phyloP scores from a whole-genome alignment of 2,888 invertebrate genomes.

The Polymixis lichenea region DNA sequence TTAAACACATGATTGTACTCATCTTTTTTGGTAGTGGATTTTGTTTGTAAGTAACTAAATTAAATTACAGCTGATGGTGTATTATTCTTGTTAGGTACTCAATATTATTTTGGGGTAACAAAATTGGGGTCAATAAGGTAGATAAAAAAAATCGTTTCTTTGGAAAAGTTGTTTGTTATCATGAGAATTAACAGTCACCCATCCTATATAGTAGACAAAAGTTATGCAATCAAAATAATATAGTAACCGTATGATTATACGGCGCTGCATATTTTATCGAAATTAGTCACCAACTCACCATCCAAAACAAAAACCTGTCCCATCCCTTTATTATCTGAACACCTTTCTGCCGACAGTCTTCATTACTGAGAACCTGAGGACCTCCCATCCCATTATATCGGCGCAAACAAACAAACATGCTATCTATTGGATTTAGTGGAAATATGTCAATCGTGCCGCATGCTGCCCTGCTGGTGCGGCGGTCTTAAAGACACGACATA shows the following conservation, averaged over 20 bases:
- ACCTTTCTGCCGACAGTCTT: conserved; percentile 50
- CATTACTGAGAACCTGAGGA: conserved; percentile 79
- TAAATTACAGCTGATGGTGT: no score
- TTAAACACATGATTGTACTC: no score
- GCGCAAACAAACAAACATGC: conserved; percentile 77
- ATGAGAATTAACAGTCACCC: no score
- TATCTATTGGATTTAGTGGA: conserved; percentile 78
- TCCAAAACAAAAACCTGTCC: conserved; percentile 30
- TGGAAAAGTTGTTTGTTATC: no score
- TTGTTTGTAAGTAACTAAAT: no score
- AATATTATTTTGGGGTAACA: no score
- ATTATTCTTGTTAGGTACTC: no score
- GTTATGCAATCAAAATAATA: background rate
- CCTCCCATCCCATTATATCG: conserved; percentile 83
- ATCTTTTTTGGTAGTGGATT: no score
- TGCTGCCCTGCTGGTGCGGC: conserved; percentile 77
- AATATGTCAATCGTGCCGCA: conserved; percentile 83
- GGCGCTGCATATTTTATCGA: conserved; percentile 29
- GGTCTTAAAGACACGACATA: conserved; percentile 72
- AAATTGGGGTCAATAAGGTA: no score
- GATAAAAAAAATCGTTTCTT: no score
- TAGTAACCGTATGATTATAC: background rate
- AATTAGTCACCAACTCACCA: conserved; percentile 51
- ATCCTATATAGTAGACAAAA: no score
- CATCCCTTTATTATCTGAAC: conserved; percentile 35